Evolutionary conservation across 2,888 invertebrate species (phyloP).

Genomic region (Pyrrhia umbra): DNA sequence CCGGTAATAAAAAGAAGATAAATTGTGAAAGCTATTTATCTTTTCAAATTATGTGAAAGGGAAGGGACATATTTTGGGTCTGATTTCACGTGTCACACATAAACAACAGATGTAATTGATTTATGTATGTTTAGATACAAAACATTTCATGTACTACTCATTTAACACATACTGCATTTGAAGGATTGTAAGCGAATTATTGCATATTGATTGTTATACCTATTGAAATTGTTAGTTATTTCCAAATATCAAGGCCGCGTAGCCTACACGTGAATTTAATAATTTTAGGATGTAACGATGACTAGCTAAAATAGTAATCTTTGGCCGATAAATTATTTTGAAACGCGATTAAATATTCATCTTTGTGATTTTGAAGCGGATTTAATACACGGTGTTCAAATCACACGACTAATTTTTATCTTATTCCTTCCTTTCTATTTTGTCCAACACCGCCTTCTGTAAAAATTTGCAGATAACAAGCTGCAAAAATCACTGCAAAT

Average conservation of each 20-base stretch:
- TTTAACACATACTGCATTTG: no score
- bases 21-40: constrained; percentile 45
- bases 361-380: not conserved
- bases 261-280: not conserved
- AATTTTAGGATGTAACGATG: not conserved
- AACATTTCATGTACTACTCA: no score
- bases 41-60: constrained; percentile 34
- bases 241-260: not conserved
- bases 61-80: constrained; percentile 28
- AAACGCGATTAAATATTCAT: not conserved
- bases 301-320: not conserved
- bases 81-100: constrained; percentile 36
- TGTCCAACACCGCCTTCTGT: no score
- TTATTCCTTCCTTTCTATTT: not conserved
- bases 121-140: constrained; percentile 23
- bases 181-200: not conserved
- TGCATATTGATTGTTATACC: not conserved
- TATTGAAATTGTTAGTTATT: no score
- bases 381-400: not conserved
- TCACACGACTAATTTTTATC: not conserved
- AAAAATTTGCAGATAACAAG: no score
- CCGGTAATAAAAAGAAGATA: constrained; percentile 48
- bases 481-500: not conserved
- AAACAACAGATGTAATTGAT: constrained; percentile 15
- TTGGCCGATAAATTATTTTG: not conserved